Evolutionary conservation across 2,888 invertebrate genomes (phyloP).

Genomic region (Athalia circularis): DNA sequence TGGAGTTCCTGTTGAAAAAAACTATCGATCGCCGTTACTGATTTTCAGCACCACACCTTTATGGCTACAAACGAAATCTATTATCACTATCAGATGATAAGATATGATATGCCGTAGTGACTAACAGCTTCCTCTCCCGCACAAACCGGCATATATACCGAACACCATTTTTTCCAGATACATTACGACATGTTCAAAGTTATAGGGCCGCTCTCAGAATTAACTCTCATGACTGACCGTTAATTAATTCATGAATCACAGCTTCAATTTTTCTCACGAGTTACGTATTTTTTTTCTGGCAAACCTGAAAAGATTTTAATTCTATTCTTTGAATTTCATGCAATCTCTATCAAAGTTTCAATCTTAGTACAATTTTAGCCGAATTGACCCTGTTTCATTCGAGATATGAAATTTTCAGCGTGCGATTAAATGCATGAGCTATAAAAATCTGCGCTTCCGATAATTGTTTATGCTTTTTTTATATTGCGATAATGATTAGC

Average conservation of each 20-base stretch:
- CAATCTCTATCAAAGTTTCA: no score
- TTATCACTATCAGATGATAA: constrained; percentile 69
- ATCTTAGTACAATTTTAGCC: not conserved
- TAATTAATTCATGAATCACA: no score
- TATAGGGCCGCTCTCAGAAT: no score
- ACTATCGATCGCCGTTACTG: constrained; percentile 48
- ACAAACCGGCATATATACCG: constrained; percentile 8
- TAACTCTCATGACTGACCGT: no score
- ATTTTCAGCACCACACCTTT: constrained; percentile 67
- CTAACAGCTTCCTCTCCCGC: constrained; percentile 51
- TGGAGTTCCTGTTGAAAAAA: not conserved
- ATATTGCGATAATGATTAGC: no score
- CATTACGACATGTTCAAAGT: no score
- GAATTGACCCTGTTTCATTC: not conserved
- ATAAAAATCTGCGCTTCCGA: no score
- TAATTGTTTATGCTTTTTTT: not conserved
- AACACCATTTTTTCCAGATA: not conserved
- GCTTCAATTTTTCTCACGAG: no score
- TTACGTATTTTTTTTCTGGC: not conserved
- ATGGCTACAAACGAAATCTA: constrained; percentile 62
- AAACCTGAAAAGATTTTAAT: not conserved
- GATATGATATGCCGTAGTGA: constrained; percentile 66
- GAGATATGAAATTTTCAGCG: not conserved
- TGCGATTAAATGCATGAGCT: no score
- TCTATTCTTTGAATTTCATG: not conserved